Evolutionary conservation across 2,888 invertebrate species (phyloP).

Genomic region (Synanthedon vespiformis): DNA sequence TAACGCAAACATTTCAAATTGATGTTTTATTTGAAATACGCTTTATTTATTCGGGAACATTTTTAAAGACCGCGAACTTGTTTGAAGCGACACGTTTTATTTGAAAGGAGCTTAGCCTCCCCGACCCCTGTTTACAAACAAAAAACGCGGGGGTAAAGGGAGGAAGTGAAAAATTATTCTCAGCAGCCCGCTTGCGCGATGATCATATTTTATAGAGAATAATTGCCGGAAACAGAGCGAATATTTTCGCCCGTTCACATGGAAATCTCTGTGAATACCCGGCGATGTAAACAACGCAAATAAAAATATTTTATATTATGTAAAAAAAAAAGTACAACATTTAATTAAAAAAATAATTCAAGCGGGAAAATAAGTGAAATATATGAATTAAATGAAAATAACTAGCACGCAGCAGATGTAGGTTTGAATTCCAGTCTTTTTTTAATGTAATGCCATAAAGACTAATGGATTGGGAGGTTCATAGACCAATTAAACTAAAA

Average conservation of each 20-base stretch:
- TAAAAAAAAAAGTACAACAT: too few relatives aligned
- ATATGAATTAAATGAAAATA: too few relatives aligned
- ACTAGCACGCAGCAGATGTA: too few relatives aligned
- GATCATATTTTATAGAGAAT: slow-evolving; percentile 23
- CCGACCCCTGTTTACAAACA: slow-evolving; percentile 18
- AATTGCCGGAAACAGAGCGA: slow-evolving; percentile 19
- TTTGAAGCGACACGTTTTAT: slow-evolving; percentile 8
- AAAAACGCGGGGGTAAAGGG: slow-evolving; percentile 12
- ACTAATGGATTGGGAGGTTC: too few relatives aligned
- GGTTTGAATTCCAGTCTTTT: too few relatives aligned
- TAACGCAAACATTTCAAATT: neutral
- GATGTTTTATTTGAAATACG: neutral
- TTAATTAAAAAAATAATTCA: too few relatives aligned
- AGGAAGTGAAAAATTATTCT: slow-evolving; percentile 21
- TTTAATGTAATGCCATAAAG: too few relatives aligned
- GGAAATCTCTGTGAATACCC: neutral
- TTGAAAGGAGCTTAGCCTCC: slow-evolving; percentile 9
- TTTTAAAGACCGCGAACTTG: slow-evolving; percentile 3
- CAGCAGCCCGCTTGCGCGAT: slow-evolving; percentile 9
- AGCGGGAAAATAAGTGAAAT: too few relatives aligned
- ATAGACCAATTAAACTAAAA: too few relatives aligned
- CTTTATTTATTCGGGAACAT: slow-evolving; percentile 1
- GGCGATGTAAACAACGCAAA: neutral
- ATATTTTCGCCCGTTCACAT: slow-evolving; percentile 13
- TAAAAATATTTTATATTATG: neutral